Evolutionary conservation across 2,888 invertebrate species (phyloP).

Genomic region (Eutolmus rufibarbis): DNA sequence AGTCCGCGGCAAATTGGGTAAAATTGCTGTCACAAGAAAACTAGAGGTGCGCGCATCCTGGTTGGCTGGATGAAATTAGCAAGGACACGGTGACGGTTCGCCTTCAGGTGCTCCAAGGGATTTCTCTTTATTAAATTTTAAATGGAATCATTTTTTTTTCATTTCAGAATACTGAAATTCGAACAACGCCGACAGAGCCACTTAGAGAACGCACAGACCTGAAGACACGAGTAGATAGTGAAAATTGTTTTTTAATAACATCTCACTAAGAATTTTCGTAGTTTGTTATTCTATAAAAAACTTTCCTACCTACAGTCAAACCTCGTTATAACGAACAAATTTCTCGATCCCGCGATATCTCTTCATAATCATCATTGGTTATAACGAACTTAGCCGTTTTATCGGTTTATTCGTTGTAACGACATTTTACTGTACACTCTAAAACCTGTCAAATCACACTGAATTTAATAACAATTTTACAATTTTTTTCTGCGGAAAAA

Average conservation of each 20-base stretch:
- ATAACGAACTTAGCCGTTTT: too few relatives aligned
- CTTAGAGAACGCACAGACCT: not conserved
- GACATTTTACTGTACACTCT: too few relatives aligned
- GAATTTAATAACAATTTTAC: too few relatives aligned
- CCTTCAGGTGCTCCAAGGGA: not conserved
- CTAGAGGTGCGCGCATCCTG: not conserved
- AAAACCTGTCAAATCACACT: too few relatives aligned
- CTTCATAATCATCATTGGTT: too few relatives aligned
- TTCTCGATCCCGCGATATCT: too few relatives aligned
- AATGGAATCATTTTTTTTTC: not conserved
- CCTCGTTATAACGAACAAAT: too few relatives aligned
- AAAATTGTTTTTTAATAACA: not conserved
- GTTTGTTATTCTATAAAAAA: not conserved
- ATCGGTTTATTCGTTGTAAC: too few relatives aligned
- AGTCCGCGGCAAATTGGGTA: conserved; percentile 21
- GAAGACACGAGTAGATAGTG: not conserved
- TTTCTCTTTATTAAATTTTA: not conserved
- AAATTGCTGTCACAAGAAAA: not conserved
- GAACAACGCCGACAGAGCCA: not conserved
- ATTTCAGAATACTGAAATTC: not conserved
- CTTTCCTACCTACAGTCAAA: too few relatives aligned
- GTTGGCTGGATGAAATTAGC: not conserved
- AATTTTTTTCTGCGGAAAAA: too few relatives aligned
- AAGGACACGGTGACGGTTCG: not conserved
- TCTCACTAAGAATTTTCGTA: not conserved